Percentiles rank a stretch among this genome's conserved stretches.
Evolutionary conservation across 2,797 vertebrate species (phyloP).

Genomic region (Coregonus suidteri): DNA sequence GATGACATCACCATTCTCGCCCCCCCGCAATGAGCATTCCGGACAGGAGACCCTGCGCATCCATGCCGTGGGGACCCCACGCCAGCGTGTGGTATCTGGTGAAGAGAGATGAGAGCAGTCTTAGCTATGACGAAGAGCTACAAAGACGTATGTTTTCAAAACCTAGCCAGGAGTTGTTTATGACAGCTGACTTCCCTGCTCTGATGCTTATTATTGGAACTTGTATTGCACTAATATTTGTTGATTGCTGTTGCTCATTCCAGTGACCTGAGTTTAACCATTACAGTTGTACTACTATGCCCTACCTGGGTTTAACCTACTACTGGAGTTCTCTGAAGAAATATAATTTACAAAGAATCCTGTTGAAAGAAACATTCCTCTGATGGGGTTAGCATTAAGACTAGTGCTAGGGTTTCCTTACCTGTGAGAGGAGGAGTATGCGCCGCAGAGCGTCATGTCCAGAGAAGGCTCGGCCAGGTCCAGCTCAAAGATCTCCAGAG

Average conservation of each 20-base stretch:
- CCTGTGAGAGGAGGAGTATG: slow-evolving; percentile 89
- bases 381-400: neutral
- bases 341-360: neutral
- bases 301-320: neutral
- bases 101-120: neutral
- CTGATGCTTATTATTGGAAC: neutral
- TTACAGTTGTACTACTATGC: neutral
- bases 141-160: neutral
- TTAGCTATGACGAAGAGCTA: neutral
- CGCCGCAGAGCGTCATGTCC: slow-evolving; percentile 93
- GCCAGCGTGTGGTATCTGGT: slow-evolving; percentile 94
- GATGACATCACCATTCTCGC: slow-evolving; percentile 93
- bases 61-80: slow-evolving; percentile 87
- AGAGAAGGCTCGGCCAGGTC: slow-evolving; percentile 87
- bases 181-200: neutral
- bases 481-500: slow-evolving; percentile 94
- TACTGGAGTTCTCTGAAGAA: neutral
- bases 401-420: slow-evolving; percentile 42
- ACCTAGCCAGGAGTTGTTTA: neutral
- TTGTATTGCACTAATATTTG: neutral
- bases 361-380: neutral
- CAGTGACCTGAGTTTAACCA: neutral
- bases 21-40: slow-evolving; percentile 91
- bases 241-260: neutral
- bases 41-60: slow-evolving; percentile 69